Conservation (phyloP, 2,797 vertebrate species). For the Tragopan temminckii region DNA sequence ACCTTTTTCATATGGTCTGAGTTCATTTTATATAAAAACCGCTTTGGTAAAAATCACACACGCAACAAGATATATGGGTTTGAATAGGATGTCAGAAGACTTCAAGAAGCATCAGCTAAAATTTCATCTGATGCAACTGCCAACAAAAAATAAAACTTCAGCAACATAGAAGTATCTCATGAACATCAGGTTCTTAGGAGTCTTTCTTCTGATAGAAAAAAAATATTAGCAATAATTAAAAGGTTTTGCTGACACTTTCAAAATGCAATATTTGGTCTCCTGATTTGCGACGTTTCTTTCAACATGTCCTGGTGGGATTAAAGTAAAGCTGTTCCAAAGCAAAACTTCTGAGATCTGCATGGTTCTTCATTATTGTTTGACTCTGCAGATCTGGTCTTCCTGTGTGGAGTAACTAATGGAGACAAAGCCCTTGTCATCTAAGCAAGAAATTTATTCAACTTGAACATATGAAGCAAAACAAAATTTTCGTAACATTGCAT, state of each 20-base stretch:
- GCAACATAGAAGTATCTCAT: neutral
- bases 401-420: neutral
- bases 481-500: neutral
- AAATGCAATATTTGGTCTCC: neutral
- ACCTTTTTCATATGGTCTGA: neutral
- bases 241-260: neutral
- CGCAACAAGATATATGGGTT: neutral
- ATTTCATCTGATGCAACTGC: neutral
- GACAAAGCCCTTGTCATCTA: neutral
- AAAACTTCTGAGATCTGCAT: neutral
- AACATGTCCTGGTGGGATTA: neutral
- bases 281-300: neutral
- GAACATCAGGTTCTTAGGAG: neutral
- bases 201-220: neutral
- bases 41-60: neutral
- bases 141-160: neutral
- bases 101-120: neutral
- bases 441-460: neutral
- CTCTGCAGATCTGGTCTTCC: neutral
- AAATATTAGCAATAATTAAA: neutral
- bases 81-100: neutral
- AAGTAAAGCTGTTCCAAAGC: neutral
- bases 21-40: neutral
- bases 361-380: neutral
- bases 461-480: neutral